Percentiles rank a stretch among this genome's conserved stretches.
These are phyloP conservation scores for Diaperis boleti DNA, from an alignment of 2,888 invertebrate genomes.

Conservation along the genomic window DNA sequence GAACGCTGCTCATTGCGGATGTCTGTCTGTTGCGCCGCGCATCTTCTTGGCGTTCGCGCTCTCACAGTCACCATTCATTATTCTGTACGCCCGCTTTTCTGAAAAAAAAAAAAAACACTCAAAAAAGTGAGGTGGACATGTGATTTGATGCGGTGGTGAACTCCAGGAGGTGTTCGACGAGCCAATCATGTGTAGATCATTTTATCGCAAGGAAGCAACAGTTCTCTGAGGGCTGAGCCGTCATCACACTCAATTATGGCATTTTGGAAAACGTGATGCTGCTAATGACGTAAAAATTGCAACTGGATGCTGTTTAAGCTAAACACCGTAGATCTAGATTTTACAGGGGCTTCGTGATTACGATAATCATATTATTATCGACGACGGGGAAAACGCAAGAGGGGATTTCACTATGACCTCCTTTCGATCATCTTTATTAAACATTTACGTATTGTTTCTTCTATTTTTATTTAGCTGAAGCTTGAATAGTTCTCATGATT, in stretches of 20 bases:
- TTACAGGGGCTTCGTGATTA: constrained; percentile 5
- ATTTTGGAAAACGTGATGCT: constrained; percentile 12
- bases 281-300: constrained; percentile 9
- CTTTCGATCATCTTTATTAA: constrained; percentile 5
- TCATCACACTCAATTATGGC: constrained; percentile 13
- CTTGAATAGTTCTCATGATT: too few relatives aligned
- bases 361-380: constrained; percentile 27
- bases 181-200: constrained; percentile 2
- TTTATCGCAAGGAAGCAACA: background rate
- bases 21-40: constrained; percentile 52
- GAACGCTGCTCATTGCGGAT: constrained; percentile 59
- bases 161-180: constrained; percentile 5
- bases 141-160: constrained; percentile 12
- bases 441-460: constrained; percentile 9
- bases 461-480: too few relatives aligned
- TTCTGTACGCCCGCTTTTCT: constrained; percentile 6
- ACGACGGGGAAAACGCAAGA: constrained; percentile 29
- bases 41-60: constrained; percentile 45
- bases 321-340: constrained; percentile 19
- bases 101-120: constrained; percentile 8
- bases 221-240: constrained; percentile 5
- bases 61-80: constrained; percentile 20
- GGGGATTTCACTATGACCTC: constrained; percentile 23
- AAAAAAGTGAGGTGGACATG: constrained; percentile 12
- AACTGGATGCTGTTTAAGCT: constrained; percentile 5